Evolutionary conservation across 2,113 vertebrate species (phyloP).

Genomic region (Regulus satrapa): DNA sequence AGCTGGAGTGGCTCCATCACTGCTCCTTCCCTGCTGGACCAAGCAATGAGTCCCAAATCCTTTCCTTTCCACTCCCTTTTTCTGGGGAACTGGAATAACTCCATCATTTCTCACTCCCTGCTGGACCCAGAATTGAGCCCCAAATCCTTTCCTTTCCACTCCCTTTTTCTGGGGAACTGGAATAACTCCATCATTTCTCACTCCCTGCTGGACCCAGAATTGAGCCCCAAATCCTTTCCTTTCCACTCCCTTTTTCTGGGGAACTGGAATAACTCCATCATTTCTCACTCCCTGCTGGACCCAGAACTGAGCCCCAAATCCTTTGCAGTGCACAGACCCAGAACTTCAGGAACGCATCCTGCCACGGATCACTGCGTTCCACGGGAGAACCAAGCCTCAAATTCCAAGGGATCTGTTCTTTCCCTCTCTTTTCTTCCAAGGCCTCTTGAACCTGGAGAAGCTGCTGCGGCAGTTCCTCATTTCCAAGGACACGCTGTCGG

Average conservation of each 20-base stretch:
- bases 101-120: background rate
- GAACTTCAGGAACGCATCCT: too few species aligned
- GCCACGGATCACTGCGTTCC: too few species aligned
- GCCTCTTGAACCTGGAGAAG: conserved; percentile 97
- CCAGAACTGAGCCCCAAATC: too few species aligned
- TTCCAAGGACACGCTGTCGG: conserved; percentile 95
- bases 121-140: background rate
- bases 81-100: background rate
- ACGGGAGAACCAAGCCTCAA: too few species aligned
- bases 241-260: too few species aligned
- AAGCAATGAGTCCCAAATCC: background rate
- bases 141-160: background rate
- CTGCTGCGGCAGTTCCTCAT: conserved; percentile 97
- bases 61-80: background rate
- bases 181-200: background rate
- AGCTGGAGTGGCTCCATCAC: background rate
- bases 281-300: too few species aligned
- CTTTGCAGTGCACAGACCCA: too few species aligned
- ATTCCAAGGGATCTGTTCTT: background rate
- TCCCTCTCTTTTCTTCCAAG: conserved; percentile 55
- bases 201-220: background rate
- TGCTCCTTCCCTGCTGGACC: background rate
- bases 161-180: background rate
- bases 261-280: too few species aligned
- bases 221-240: background rate